Evolutionary conservation across 2,797 vertebrate species (phyloP), one percentile per base, ranked within the genome.

Genomic region (Triplophysa yarkandensis): DNA sequence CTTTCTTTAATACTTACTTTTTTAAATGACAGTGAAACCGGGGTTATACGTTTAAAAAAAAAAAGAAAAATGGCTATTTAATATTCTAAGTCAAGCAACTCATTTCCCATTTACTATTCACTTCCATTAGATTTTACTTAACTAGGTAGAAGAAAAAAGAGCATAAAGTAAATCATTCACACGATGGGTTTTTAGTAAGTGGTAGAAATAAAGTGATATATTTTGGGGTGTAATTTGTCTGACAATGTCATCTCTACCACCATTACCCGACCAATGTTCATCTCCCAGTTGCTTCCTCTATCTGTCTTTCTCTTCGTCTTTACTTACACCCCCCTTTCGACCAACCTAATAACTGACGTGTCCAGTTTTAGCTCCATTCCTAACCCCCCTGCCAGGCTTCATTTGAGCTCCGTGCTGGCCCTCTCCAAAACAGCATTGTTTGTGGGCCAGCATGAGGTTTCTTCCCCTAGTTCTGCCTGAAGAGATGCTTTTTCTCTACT

Each of bases 401-500:
- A 87, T 90, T 87, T 81, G 84, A 88, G 88, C 89, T 85, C 84
- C 74, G 82, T 65, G 65, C 81, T 86, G 52, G 21, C 78, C 80
- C 79, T 88, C 81, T 88, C 86, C 86, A 86, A 88, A 90, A 91
- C 87, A 76, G 85, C 87, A 91, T 93, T 93, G 91, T 93, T 90
- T 84, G 81, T 76, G 4, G 41, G 89, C 78, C 91, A 92, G 91
- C 92, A 91, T 92, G 91, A 88, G 90, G 88, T 87, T 87, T 86
- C 85, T 83, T 86, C 68, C 83, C 46, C 50, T 67, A 79, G 85
- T 82, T 85, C 67, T 63, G 82, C 84, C 80, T 85, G 81, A 85
- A 82, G 79, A 86, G 83, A 80, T 78, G 75, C 78, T 83, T 86
- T 86, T 76, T 77, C 85, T 69, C 69, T 73, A 75, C 83, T 86